phyloP scores from a whole-genome alignment of 2,888 invertebrate species.

The Ophioninae sp. region DNA sequence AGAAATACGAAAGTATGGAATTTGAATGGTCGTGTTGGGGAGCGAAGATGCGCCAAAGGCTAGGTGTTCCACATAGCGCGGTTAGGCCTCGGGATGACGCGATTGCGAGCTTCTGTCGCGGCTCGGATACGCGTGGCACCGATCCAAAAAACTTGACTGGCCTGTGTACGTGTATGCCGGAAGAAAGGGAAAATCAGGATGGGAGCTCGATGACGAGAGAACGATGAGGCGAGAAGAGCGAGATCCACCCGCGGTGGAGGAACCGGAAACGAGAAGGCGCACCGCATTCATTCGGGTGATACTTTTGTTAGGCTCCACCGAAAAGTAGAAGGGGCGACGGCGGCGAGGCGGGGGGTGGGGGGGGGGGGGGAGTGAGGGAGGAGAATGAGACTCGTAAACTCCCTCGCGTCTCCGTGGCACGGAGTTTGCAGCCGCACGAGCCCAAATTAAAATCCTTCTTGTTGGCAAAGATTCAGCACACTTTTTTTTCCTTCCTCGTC shows the following conservation, averaged over 20 bases:
- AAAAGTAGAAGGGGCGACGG: too few species aligned
- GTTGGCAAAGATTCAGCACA: conserved; percentile 35
- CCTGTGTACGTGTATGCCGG: not conserved
- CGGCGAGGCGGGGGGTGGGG: not conserved
- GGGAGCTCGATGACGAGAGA: not conserved
- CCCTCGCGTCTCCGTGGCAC: not conserved
- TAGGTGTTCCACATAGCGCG: not conserved
- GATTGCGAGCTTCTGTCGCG: conserved; percentile 50
- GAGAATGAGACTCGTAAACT: not conserved
- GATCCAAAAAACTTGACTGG: conserved; percentile 56
- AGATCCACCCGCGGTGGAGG: not conserved
- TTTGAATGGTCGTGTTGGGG: not conserved
- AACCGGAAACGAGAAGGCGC: conserved; percentile 9
- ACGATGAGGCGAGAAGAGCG: conserved; percentile 7
- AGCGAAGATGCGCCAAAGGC: not conserved
- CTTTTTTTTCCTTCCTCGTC: too few species aligned
- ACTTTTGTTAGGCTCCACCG: conserved; percentile 54
- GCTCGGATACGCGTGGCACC: conserved; percentile 53
- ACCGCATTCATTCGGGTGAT: conserved; percentile 54
- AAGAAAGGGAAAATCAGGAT: conserved; percentile 28
- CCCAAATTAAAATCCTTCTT: conserved; percentile 58
- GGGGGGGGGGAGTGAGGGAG: not conserved
- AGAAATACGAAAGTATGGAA: too few species aligned
- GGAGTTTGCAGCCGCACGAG: not conserved
- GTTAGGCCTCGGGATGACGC: conserved; percentile 53